Evolutionary conservation across 2,113 vertebrate genomes (phyloP).

Genomic region (Salvelinus namaycush): DNA sequence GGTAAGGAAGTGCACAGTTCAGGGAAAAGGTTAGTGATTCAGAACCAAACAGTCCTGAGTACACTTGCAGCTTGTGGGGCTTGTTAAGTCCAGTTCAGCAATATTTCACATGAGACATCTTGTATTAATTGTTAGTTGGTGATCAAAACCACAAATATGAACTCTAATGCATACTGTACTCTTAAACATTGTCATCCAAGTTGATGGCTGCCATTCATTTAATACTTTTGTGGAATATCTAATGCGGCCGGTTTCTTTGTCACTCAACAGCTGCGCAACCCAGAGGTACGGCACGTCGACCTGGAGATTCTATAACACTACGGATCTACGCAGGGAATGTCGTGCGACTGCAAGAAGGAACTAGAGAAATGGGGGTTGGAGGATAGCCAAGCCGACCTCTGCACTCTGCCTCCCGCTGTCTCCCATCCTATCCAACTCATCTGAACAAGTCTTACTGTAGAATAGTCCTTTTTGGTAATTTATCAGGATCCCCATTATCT

Average conservation of each 20-base stretch:
- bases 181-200: too few species aligned
- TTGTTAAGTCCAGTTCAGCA: too few species aligned
- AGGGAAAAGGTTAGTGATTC: too few species aligned
- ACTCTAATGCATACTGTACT: constrained; percentile 21
- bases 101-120: too few species aligned
- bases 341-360: constrained; percentile 14
- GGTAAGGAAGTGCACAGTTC: too few species aligned
- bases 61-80: too few species aligned
- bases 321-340: constrained; percentile 6
- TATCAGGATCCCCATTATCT: too few species aligned
- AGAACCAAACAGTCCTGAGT: too few species aligned
- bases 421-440: constrained; percentile 31
- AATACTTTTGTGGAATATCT: too few species aligned
- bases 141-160: too few species aligned
- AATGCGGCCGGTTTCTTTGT: constrained; percentile 31
- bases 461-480: background rate
- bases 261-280: constrained; percentile 87
- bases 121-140: too few species aligned
- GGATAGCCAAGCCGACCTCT: constrained; percentile 38
- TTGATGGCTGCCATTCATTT: too few species aligned
- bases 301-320: constrained; percentile 89
- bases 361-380: background rate
- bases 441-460: constrained; percentile 58
- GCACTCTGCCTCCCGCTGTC: constrained; percentile 19
- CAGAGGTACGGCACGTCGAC: constrained; percentile 96